A percentile compares a stretch with the other conserved stretches of the same genome.
Evolutionary conservation across 2,797 vertebrate species (phyloP).

Genomic region (Clarias laeviceps): DNA sequence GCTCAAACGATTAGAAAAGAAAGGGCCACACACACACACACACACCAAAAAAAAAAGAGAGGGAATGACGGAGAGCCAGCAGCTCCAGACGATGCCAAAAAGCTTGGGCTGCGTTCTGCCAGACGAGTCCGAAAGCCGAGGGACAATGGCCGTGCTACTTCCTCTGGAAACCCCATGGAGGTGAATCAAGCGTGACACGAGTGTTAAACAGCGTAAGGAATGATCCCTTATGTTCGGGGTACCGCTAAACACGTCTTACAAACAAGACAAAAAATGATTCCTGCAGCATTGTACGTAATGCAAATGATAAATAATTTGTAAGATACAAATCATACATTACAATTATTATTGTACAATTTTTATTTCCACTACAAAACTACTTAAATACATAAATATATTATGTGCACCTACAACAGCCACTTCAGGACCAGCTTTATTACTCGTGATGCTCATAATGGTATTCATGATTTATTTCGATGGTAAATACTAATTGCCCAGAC

Average conservation of each 20-base stretch:
- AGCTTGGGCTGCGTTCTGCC: constrained; percentile 11
- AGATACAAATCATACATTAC: not conserved
- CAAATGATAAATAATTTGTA: constrained; percentile 5
- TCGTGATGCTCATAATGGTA: not conserved
- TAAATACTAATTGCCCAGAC: constrained; percentile 24
- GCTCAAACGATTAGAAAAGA: constrained; percentile 34
- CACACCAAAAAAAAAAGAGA: not conserved
- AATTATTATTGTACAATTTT: not conserved
- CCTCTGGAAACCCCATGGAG: constrained; percentile 35
- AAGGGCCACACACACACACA: constrained; percentile 11
- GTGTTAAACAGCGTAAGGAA: constrained; percentile 28
- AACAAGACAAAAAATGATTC: constrained; percentile 1
- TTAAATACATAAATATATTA: too few relatives aligned
- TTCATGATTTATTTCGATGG: constrained; percentile 17
- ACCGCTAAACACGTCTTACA: constrained; percentile 2
- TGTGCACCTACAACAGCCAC: not conserved
- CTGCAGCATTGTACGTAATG: not conserved
- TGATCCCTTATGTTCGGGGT: constrained; percentile 15
- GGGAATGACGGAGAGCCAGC: constrained; percentile 20
- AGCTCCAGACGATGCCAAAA: constrained; percentile 4
- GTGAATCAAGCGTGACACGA: constrained; percentile 29
- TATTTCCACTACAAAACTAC: not conserved
- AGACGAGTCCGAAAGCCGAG: constrained; percentile 34
- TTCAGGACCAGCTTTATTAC: not conserved
- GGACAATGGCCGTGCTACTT: constrained; percentile 35